A percentile compares a stretch with the other conserved stretches of the same genome.
Conservation (phyloP, 2,797 vertebrate genomes). For the Falco concolor region DNA sequence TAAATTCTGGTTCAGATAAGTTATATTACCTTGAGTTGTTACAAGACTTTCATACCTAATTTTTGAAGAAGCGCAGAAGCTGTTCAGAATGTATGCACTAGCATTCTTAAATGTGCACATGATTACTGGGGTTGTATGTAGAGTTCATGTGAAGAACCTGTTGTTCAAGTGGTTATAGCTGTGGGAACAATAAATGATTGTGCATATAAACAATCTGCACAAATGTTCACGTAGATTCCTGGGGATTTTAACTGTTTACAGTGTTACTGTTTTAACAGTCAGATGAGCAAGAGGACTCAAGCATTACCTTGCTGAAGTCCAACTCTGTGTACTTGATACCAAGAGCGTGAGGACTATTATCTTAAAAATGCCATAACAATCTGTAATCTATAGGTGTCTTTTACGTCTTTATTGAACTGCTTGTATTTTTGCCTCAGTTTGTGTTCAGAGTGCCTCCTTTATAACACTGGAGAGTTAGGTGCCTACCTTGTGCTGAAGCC, state of each 20-base stretch:
- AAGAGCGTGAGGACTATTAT: neutral
- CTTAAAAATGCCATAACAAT: neutral
- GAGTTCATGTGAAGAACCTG: conserved; percentile 17
- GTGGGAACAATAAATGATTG: conserved; percentile 27
- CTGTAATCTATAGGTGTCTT: neutral
- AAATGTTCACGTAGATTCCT: neutral
- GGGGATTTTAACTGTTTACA: neutral
- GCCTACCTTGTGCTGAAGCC: neutral
- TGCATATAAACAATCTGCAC: neutral
- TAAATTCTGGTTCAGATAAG: neutral
- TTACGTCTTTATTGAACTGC: neutral
- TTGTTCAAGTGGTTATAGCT: conserved; percentile 29
- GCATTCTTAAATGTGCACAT: neutral
- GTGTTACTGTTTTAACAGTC: neutral
- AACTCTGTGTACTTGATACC: neutral
- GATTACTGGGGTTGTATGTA: neutral
- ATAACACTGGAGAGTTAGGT: neutral
- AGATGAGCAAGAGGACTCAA: fast-evolving
- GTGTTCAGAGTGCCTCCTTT: neutral
- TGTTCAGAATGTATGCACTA: neutral
- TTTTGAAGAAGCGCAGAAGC: neutral
- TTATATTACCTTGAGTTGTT: neutral
- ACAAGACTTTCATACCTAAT: neutral
- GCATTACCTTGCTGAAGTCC: neutral
- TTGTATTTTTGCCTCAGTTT: neutral